phyloP scores from a whole-genome alignment of 2,888 invertebrate genomes.

The Petrolisthes manimaculis region DNA sequence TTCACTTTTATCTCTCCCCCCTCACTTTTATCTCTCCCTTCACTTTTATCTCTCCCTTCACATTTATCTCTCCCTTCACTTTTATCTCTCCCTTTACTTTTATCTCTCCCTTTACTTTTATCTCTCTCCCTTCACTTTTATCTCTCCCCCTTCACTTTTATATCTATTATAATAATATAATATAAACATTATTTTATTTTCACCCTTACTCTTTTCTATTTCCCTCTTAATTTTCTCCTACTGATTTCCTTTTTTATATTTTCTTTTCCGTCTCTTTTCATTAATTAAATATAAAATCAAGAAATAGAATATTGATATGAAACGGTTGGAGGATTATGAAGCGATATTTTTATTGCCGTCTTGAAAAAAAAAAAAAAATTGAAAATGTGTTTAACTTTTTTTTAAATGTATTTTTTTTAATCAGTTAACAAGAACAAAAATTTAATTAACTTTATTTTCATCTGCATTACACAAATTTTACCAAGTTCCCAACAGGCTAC shows the following conservation, averaged over 20 bases:
- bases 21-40: not conserved
- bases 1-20: not conserved
- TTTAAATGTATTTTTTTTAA: no score
- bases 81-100: not conserved
- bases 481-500: no score
- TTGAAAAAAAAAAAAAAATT: no score
- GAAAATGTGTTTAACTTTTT: no score
- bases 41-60: not conserved
- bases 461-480: no score
- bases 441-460: no score
- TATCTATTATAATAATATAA: not conserved
- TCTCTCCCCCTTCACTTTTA: slow-evolving; percentile 13
- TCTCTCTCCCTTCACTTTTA: not conserved
- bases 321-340: not conserved
- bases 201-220: no score
- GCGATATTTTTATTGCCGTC: no score
- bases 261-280: no score
- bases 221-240: not conserved
- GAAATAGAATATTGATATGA: not conserved
- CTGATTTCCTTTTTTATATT: not conserved
- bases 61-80: not conserved
- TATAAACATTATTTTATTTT: not conserved
- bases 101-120: no score
- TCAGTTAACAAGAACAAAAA: no score
- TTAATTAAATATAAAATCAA: no score